These are phyloP conservation scores for Nasonia oneida DNA, from an alignment of 2,888 invertebrate species.

Conservation along the genomic window DNA sequence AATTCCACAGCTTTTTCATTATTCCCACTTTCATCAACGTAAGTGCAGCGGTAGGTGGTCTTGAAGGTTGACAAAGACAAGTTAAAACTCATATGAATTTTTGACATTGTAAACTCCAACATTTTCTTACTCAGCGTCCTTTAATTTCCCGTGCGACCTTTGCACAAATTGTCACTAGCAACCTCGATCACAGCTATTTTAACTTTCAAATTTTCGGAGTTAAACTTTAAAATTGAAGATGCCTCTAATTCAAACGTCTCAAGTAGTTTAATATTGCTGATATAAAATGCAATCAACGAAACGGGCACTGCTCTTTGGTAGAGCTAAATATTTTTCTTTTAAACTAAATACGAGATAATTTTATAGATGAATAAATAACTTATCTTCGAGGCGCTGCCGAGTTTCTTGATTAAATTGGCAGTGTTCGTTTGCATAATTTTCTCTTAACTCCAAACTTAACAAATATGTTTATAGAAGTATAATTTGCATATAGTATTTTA, in stretches of 20 bases:
- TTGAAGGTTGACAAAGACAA: neutral
- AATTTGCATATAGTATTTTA: too few species aligned
- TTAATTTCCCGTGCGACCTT: neutral
- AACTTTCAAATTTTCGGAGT: neutral
- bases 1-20: neutral
- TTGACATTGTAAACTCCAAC: neutral
- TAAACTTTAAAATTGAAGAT: conserved; percentile 28
- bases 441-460: too few species aligned
- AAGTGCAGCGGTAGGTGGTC: neutral
- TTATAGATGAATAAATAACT: conserved; percentile 3
- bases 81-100: neutral
- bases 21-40: neutral
- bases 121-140: neutral
- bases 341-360: neutral
- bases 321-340: neutral
- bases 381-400: neutral
- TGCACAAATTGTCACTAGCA: neutral
- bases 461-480: too few species aligned
- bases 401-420: neutral
- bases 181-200: neutral
- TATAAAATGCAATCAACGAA: neutral
- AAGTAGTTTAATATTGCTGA: conserved; percentile 11
- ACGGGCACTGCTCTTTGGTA: neutral
- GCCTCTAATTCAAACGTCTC: conserved; percentile 21
- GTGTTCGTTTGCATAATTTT: neutral